Base-by-base conservation (phyloP, 2,113 vertebrate species). In the Orycteropus afer region DNA sequence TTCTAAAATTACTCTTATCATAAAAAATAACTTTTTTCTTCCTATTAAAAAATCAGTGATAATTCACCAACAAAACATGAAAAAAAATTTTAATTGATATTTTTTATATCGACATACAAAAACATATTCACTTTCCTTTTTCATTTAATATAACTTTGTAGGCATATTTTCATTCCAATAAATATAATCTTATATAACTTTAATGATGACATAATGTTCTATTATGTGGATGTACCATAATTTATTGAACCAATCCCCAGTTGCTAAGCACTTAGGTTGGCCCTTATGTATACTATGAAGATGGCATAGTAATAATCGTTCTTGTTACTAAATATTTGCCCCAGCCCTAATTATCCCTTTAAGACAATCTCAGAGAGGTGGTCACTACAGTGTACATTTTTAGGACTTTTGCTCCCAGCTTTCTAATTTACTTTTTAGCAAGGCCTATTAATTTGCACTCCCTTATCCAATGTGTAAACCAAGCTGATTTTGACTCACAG, bases 151-250 rank as follows among this genome's bases (percentile, higher is more conserved):
- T 1, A 25, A 40, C 77, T 59, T 34, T 86, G n/a, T 90, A 11
- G n/a, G 45, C 13, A 42, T 89, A 84, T 90, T 95, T 94, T 57
- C 53, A 49, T 67, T 17, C 67, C n/a, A 84, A 73, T 88, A 80
- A 80, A 37, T 73, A 59, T 59, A 74, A 59, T 10, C 25, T 40
- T 37, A 83, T 42, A 53, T n/a, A 61, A 78, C 83, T 86, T 84
- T 95, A 94, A 78, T 65, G 73, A 79, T 22, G 20, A 29, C 11
- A 77, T 47, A 73, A 67, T 59, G 77, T 87, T 82, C 10, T 86
- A 53, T 85, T 90, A 42, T n/a, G 3, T 27, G n/a, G 22, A 55
- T n/a, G 34, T 32, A 9, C 34, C 14, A 61, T 88, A 65, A 55
- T 74, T 83, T 49, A 78, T 74, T 94, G 89, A 87, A 73, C 27